These are phyloP conservation scores for Geococcyx californianus DNA, from an alignment of 2,113 vertebrate genomes.

Conservation along the genomic window DNA sequence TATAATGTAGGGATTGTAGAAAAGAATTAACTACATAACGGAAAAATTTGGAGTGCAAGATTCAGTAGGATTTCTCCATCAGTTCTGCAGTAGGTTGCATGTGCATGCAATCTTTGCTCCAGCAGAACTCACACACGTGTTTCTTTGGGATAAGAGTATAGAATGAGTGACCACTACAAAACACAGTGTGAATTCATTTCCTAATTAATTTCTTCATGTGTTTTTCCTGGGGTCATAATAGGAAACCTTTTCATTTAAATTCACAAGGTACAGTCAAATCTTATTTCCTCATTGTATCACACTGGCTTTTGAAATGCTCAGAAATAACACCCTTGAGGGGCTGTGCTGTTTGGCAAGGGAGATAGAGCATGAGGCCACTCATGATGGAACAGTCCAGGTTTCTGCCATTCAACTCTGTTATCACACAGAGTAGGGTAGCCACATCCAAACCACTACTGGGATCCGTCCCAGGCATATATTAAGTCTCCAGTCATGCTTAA, in stretches of 20 bases:
- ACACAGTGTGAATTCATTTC: not conserved
- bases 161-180: not conserved
- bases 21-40: not conserved
- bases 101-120: not conserved
- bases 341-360: not conserved
- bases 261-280: not conserved
- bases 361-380: not conserved
- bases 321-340: not conserved
- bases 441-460: not conserved
- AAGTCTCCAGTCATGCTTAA: not conserved
- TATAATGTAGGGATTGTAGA: not conserved
- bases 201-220: not conserved
- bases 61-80: not conserved
- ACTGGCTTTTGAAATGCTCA: not conserved
- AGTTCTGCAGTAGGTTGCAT: not conserved
- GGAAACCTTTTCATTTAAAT: not conserved
- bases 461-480: not conserved
- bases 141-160: not conserved
- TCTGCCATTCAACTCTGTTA: not conserved
- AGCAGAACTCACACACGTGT: not conserved
- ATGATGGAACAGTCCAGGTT: not conserved
- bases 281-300: not conserved
- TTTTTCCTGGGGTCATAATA: not conserved
- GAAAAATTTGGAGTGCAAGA: too few species aligned
- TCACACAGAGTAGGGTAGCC: fast-evolving